phyloP scores from a whole-genome alignment of 2,888 invertebrate species.

The Cyclophora punctaria region DNA sequence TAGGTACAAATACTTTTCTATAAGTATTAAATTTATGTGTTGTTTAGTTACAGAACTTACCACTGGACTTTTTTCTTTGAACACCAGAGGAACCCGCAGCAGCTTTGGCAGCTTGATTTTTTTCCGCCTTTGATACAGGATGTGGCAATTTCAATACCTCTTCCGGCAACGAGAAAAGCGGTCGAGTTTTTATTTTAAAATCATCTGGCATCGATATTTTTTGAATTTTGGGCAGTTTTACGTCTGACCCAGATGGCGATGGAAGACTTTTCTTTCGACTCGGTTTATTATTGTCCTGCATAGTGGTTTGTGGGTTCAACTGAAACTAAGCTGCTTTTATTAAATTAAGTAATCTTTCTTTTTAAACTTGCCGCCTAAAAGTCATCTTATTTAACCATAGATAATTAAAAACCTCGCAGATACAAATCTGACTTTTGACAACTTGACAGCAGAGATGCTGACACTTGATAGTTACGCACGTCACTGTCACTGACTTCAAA shows the following conservation, averaged over 20 bases:
- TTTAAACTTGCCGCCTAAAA: too few species aligned
- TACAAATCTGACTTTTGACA: too few species aligned
- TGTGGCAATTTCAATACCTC: slow-evolving; percentile 72
- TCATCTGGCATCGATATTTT: slow-evolving; percentile 72
- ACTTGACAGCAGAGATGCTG: too few species aligned
- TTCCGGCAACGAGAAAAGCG: slow-evolving; percentile 78
- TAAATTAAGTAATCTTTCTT: too few species aligned
- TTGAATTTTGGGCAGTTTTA: slow-evolving; percentile 71
- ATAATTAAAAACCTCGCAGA: too few species aligned
- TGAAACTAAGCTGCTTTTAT: too few species aligned
- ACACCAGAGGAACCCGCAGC: slow-evolving; percentile 13
- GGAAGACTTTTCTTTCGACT: slow-evolving; percentile 60
- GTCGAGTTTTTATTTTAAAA: slow-evolving; percentile 72
- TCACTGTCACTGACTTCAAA: too few species aligned
- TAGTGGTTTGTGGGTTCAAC: too few species aligned
- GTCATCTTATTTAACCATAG: too few species aligned
- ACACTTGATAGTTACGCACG: too few species aligned
- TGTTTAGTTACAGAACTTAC: slow-evolving; percentile 23
- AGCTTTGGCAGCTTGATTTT: slow-evolving; percentile 38
- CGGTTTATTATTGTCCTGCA: slow-evolving; percentile 32
- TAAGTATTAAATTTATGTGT: too few species aligned
- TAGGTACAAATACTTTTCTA: too few species aligned
- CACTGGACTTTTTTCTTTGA: slow-evolving; percentile 46
- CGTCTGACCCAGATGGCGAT: slow-evolving; percentile 58
- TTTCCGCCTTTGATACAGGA: slow-evolving; percentile 46